Evolutionary conservation across 1,140 invertebrate genomes (phyloP).

Genomic region (Dryas iulia): DNA sequence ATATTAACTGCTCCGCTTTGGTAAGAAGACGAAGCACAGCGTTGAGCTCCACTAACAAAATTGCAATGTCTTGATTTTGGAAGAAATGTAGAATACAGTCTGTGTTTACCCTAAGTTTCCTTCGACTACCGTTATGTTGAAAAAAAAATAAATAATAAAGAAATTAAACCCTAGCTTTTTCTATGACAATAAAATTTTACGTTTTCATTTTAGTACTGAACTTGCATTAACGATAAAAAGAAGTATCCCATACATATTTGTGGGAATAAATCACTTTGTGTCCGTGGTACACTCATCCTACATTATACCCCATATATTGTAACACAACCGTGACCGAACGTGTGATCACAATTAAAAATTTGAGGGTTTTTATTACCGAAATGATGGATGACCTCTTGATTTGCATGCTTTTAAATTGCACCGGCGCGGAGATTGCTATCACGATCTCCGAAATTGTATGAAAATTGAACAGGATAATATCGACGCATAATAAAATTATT

Average conservation of each 20-base stretch:
- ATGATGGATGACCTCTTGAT: slow-evolving; percentile 40
- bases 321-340: background rate
- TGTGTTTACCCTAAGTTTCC: background rate
- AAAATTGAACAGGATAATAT: slow-evolving; percentile 2
- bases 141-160: background rate
- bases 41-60: no score
- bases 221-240: no score
- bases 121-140: background rate
- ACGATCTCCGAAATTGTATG: slow-evolving; percentile 10
- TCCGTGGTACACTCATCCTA: background rate
- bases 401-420: slow-evolving; percentile 33
- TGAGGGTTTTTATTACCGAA: slow-evolving; percentile 35
- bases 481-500: slow-evolving; percentile 8
- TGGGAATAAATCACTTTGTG: background rate
- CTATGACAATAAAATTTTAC: no score
- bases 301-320: background rate
- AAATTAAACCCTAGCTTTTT: background rate
- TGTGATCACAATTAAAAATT: slow-evolving; percentile 34
- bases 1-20: no score
- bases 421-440: slow-evolving; percentile 21
- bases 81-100: no score
- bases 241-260: background rate
- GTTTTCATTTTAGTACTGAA: no score
- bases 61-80: no score
- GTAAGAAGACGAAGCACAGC: no score